These are phyloP conservation scores for Pantherophis vulpinus DNA, from an alignment of 2,797 vertebrate genomes.

Conservation along the genomic window DNA sequence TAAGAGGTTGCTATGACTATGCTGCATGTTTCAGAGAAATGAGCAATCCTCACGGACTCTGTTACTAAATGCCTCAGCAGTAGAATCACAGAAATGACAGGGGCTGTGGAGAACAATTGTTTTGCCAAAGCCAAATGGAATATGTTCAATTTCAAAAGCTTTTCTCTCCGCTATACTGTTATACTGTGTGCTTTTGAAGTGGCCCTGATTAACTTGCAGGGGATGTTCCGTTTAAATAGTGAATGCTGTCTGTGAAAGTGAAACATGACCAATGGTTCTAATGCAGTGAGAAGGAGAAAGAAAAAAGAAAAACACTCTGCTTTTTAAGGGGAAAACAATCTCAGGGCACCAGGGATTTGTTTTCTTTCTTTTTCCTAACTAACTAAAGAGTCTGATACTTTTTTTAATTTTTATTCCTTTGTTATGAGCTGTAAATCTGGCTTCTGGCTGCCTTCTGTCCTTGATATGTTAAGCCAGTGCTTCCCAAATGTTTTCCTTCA, in stretches of 20 bases:
- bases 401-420: slow-evolving; percentile 68
- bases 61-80: not conserved
- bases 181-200: not conserved
- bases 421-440: slow-evolving; percentile 68
- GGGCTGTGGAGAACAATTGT: not conserved
- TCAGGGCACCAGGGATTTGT: slow-evolving; percentile 44
- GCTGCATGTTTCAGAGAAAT: not conserved
- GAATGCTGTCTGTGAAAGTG: slow-evolving; percentile 7
- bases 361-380: slow-evolving; percentile 40
- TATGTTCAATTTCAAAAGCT: not conserved
- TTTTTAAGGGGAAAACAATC: not conserved
- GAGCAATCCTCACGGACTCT: not conserved
- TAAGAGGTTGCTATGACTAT: not conserved
- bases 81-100: not conserved
- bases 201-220: not conserved
- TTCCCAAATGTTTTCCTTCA: not conserved
- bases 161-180: not conserved
- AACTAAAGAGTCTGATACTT: slow-evolving; percentile 61
- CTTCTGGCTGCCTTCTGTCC: slow-evolving; percentile 64
- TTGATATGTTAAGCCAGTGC: slow-evolving; percentile 54
- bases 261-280: not conserved
- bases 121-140: not conserved
- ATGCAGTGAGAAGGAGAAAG: not conserved
- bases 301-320: not conserved
- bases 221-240: not conserved